Evolutionary conservation across 2,888 invertebrate genomes (phyloP), one percentile per base, ranked within the genome.

Genomic region (Parochlus steinenii): DNA sequence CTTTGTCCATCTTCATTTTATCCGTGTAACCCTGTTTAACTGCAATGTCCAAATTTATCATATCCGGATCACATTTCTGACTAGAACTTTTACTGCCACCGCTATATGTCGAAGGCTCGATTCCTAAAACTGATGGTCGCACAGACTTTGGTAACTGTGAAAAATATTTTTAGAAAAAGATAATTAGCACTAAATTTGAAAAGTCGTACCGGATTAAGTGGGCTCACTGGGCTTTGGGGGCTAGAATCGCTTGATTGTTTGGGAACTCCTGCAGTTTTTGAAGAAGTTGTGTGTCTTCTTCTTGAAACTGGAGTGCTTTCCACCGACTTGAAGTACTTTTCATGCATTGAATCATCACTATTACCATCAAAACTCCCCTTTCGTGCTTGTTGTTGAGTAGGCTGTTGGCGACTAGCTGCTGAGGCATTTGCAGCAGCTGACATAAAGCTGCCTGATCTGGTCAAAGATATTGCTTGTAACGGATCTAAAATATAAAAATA

Each of bases 311-410:
- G 75, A 18, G 75, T 75, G 44, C 72, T 74, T 47, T 76, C 75
- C 40, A 74, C 73, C 3, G 74, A 75, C 47, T 72, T 67, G 50
- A 80, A 72, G 50, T 79, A 80, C 51, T 78, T 78, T 49, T 80
- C 80, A 52, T 80, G 80, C 79, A 79, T 79, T 1, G 78, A 77
- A 56, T 80, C 79, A 48, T 79, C 79, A 26, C 79, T 78, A 37
- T 74, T 55, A 27, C 55, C 55, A 34, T 41, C 40, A 16, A 39
- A 31, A 2, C 67, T 67, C 38, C 71, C 69, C 47, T 64, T 67
- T 11, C 64, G 53, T 11, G 64, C 63, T 37, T 67, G 66, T 49
- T 37, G 37, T 20, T 15, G 17, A 25, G 29, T 32, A 20, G 22
- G 28, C 17, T 32, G 32, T 28, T 31, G 36, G 8, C 32, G 35